phyloP scores from a whole-genome alignment of 1,140 invertebrate species.

The Lethocerus indicus region DNA sequence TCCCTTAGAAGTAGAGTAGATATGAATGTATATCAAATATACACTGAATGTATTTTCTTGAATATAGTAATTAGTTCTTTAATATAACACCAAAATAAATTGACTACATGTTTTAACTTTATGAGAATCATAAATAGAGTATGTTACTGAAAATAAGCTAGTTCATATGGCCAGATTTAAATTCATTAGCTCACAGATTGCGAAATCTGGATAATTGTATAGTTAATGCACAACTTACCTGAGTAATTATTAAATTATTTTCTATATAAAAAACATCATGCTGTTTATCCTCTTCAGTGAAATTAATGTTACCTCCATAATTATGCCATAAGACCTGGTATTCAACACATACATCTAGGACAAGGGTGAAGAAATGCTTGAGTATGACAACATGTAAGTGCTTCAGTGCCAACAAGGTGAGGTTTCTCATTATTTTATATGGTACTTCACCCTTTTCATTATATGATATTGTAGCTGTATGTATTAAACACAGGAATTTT shows the following conservation, averaged over 20 bases:
- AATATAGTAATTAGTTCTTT: no score
- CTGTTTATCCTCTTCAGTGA: neutral
- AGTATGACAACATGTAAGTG: neutral
- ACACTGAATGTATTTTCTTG: no score
- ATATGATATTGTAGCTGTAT: neutral
- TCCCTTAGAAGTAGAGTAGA: no score
- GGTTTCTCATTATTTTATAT: neutral
- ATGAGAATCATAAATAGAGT: no score
- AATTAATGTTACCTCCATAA: neutral
- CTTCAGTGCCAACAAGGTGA: neutral
- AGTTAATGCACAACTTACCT: neutral
- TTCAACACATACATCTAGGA: neutral
- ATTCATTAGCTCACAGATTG: neutral
- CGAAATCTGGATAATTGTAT: neutral
- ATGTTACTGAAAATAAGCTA: no score
- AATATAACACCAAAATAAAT: no score
- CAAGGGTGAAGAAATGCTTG: neutral
- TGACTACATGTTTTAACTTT: no score
- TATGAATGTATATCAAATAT: no score
- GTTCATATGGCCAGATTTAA: no score
- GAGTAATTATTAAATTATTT: neutral
- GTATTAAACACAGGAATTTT: neutral
- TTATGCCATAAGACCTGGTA: neutral
- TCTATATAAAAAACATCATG: neutral
- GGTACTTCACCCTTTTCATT: slow-evolving; percentile 1